Percentiles rank a stretch among this genome's conserved stretches.
phyloP scores from a whole-genome alignment of 92 coral and sea anemone species.

The Palythoa heliodiscus region DNA sequence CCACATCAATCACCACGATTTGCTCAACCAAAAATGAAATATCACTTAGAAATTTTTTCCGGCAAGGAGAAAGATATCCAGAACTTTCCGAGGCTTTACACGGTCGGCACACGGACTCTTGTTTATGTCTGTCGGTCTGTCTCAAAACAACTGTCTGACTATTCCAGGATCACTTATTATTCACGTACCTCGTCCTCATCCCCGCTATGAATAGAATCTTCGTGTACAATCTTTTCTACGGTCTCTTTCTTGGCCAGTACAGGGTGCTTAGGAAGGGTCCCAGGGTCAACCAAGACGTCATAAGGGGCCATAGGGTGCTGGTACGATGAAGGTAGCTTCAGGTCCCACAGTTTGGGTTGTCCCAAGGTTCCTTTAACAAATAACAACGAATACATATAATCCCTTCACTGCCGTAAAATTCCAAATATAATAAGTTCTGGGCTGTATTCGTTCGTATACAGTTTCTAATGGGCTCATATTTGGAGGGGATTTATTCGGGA shows the following conservation, averaged over 20 bases:
- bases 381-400: neutral
- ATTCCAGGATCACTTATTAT: neutral
- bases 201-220: conserved; percentile 30
- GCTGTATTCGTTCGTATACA: too few species aligned
- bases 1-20: too few species aligned
- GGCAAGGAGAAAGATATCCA: too few species aligned
- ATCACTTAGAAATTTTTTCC: too few species aligned
- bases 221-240: conserved; percentile 4
- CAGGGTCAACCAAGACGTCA: conserved; percentile 96
- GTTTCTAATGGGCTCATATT: too few species aligned
- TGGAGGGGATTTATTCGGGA: too few species aligned
- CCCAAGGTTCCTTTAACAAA: conserved; percentile 87
- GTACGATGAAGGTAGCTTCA: conserved; percentile 75
- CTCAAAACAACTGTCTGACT: neutral
- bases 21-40: too few species aligned
- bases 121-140: neutral
- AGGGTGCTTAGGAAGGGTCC: conserved; percentile 73
- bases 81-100: too few species aligned
- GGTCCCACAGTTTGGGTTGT: conserved; percentile 96
- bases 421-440: too few species aligned
- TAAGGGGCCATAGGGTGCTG: conserved; percentile 99
- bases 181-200: conserved; percentile 25
- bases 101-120: neutral
- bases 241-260: conserved; percentile 31
- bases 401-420: neutral